These are phyloP conservation scores for Cataglyphis hispanica DNA, from an alignment of 1,140 invertebrate species.

Conservation along the genomic window DNA sequence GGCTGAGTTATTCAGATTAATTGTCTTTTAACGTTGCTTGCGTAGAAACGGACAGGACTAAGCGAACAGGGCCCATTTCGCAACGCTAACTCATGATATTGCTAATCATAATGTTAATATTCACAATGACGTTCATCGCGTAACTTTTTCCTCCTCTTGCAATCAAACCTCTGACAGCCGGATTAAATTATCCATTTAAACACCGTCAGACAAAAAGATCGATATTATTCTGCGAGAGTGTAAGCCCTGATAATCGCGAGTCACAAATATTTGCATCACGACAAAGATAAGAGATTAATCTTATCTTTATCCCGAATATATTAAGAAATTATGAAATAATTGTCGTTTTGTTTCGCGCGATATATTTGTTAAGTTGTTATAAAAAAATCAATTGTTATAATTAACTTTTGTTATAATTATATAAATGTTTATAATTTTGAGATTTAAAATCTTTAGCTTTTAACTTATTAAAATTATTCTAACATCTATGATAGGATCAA, in stretches of 20 bases:
- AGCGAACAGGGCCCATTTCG: slow-evolving; percentile 16
- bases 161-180: slow-evolving; percentile 10
- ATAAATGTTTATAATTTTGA: background rate
- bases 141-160: slow-evolving; percentile 25
- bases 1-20: slow-evolving; percentile 79
- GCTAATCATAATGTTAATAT: slow-evolving; percentile 57
- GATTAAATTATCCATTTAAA: background rate
- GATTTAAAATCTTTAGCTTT: background rate
- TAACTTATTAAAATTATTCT: background rate
- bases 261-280: slow-evolving; percentile 34
- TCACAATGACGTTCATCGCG: slow-evolving; percentile 26
- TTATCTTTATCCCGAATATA: slow-evolving; percentile 31
- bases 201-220: background rate
- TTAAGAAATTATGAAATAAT: background rate
- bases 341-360: background rate
- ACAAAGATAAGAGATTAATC: slow-evolving; percentile 15
- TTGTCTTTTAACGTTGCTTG: slow-evolving; percentile 78
- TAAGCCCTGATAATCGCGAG: background rate
- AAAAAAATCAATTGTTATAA: background rate
- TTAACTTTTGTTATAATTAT: background rate
- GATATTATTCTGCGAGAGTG: background rate
- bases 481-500: background rate
- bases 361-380: background rate
- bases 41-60: slow-evolving; percentile 42
- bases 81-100: slow-evolving; percentile 45